A percentile compares a stretch with the other conserved stretches of the same genome.
These are phyloP conservation scores for Acrocyrtus sp. DNA, from an alignment of 2,888 invertebrate genomes.

Conservation along the genomic window DNA sequence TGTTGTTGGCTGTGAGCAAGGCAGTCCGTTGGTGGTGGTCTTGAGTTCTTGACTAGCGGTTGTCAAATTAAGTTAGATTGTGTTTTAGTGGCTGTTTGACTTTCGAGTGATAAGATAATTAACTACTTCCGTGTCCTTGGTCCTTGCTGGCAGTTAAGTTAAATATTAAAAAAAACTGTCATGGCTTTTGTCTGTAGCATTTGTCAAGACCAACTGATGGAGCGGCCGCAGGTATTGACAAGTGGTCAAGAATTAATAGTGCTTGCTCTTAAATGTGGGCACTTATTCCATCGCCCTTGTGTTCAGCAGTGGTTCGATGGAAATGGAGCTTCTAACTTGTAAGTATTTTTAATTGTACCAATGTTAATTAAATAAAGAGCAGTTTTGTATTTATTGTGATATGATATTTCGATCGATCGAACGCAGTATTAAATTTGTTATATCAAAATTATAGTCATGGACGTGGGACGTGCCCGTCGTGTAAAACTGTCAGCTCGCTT, in stretches of 20 bases:
- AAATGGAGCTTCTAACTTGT: background rate
- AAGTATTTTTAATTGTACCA: background rate
- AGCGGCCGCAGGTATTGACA: slow-evolving; percentile 10
- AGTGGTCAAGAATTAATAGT: background rate
- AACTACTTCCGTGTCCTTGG: too few species aligned
- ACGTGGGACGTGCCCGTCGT: slow-evolving; percentile 19
- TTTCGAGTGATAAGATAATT: too few species aligned
- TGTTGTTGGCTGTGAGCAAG: too few species aligned
- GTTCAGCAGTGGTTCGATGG: slow-evolving; percentile 9
- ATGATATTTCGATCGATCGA: background rate
- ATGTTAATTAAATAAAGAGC: background rate
- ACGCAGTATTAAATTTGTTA: background rate
- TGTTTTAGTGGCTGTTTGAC: too few species aligned
- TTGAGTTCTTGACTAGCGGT: too few species aligned
- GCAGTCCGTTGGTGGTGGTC: too few species aligned
- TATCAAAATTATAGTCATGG: background rate
- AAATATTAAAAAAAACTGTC: too few species aligned
- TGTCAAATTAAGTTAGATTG: too few species aligned
- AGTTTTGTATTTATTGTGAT: background rate
- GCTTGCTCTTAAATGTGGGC: slow-evolving; percentile 14
- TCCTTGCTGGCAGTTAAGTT: too few species aligned
- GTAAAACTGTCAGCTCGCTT: background rate
- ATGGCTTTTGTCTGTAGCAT: slow-evolving; percentile 22
- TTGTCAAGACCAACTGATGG: slow-evolving; percentile 23
- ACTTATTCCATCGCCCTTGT: slow-evolving; percentile 16